Base-by-base conservation (phyloP, 2,113 vertebrate genomes). In the Thinocorus orbignyianus region DNA sequence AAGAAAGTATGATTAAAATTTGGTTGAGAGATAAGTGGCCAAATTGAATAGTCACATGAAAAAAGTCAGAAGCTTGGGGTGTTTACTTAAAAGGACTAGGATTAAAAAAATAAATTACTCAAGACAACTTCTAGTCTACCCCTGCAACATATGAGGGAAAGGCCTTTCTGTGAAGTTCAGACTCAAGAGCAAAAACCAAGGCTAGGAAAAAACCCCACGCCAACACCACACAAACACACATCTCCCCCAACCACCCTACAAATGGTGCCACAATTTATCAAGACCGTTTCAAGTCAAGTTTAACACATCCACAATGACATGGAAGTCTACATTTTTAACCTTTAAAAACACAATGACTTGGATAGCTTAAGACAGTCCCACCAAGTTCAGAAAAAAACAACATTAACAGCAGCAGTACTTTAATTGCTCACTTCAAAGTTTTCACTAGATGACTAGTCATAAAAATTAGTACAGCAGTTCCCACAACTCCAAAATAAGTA, bases 161-260 rank as follows among this genome's bases (percentile, higher is more conserved):
- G 17, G 60, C 26, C 60, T 68, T 88, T 62, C 92, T 81, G 48
- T 23, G 48, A 94, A 94, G 39, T 11, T 37, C 46, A 90, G 46
- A 83, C 28, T 86, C 64, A 92, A 92, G 82, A 92, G n/a, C 57
- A 93, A 95, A 95, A 86, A 30, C 25, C 17, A 52, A 66, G 44
- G 24, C 42, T 46, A 65, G 18, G n/a, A 76, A 54, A 51, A 39
- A 85, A 30, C 1, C 1, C 2, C 37, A 52, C 1, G 4, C 1
- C 54, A 81, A 19, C n/a, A n/a, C 37, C 39, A 83, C 62, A 51
- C 26, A 62, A 20, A 70, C 17, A 20, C 24, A 25, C 61, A 48
- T 42, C 52, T 48, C 79, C 57, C 74, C 31, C 68, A 51, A 11
- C 28, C 44, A 37, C 1, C 30, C 58, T 13, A 10, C n/a, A 51